Evolutionary conservation across 1,140 invertebrate genomes (phyloP).

Genomic region (Sweltsa coloradensis): DNA sequence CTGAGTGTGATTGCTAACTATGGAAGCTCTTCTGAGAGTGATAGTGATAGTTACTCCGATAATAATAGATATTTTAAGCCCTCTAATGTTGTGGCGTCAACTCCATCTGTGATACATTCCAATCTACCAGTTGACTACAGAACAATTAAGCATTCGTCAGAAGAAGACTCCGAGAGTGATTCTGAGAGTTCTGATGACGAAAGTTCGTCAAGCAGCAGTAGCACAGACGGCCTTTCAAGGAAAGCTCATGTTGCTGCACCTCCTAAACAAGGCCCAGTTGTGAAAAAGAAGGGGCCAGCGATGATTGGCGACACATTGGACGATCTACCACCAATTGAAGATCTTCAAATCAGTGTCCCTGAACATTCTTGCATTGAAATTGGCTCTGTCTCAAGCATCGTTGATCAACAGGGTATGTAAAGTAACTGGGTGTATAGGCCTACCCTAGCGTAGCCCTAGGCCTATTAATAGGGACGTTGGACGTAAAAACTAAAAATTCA

Average conservation of each 20-base stretch:
- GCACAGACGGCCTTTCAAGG: background rate
- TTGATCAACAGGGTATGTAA: constrained; percentile 52
- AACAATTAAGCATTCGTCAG: background rate
- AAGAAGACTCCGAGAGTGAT: background rate
- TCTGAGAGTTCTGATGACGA: constrained; percentile 6
- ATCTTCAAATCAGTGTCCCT: constrained; percentile 64
- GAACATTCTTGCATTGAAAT: constrained; percentile 60
- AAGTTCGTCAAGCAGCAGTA: background rate
- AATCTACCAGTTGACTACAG: background rate
- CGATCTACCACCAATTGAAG: constrained; percentile 71
- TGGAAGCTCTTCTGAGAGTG: constrained; percentile 6
- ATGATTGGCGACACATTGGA: constrained; percentile 33
- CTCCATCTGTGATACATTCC: background rate
- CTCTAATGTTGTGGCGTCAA: background rate
- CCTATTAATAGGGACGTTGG: no score
- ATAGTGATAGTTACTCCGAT: background rate
- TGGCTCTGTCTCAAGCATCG: constrained; percentile 56
- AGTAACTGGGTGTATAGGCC: no score
- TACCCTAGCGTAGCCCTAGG: no score
- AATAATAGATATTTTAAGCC: background rate
- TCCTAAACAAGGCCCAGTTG: background rate
- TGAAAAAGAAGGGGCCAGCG: constrained; percentile 2
- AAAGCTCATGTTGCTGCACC: background rate
- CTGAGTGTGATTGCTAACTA: constrained; percentile 3
- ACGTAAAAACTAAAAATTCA: no score